A percentile compares a stretch with the other conserved stretches of the same genome.
Conservation (phyloP, 2,888 invertebrate species). For the Agrotis clavis region DNA sequence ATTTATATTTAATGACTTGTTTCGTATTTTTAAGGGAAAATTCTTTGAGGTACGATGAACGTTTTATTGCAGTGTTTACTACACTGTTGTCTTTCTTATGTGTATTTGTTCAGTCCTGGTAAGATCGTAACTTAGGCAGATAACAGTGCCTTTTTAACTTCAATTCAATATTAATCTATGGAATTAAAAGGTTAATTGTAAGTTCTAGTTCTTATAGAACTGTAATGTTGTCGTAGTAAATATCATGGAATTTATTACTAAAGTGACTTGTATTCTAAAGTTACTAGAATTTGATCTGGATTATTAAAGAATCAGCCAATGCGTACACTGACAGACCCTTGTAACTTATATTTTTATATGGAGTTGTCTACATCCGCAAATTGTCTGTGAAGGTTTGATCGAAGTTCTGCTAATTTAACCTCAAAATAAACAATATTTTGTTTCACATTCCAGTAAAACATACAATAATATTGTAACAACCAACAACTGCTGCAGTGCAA, state of each 20-base stretch:
- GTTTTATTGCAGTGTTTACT: too few species aligned
- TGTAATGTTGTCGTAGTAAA: neutral
- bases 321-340: too few species aligned
- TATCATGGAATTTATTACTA: neutral
- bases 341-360: too few species aligned
- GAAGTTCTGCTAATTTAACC: too few species aligned
- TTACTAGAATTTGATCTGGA: neutral
- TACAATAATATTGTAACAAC: slow-evolving; percentile 2
- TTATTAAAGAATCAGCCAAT: too few species aligned
- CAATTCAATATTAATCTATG: too few species aligned
- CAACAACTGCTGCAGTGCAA: slow-evolving; percentile 4
- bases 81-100: neutral
- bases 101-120: neutral
- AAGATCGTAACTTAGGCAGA: neutral
- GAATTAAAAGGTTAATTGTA: too few species aligned
- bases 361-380: too few species aligned
- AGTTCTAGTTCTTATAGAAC: neutral
- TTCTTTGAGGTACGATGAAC: slow-evolving; percentile 2
- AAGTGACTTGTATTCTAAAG: neutral
- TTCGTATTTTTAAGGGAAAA: slow-evolving; percentile 26
- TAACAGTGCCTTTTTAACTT: neutral
- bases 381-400: too few species aligned
- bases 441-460: neutral
- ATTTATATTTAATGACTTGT: slow-evolving; percentile 46
- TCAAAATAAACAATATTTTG: neutral